Base-by-base conservation (phyloP, 2,888 invertebrate genomes). In the Chelonus formosanus region DNA sequence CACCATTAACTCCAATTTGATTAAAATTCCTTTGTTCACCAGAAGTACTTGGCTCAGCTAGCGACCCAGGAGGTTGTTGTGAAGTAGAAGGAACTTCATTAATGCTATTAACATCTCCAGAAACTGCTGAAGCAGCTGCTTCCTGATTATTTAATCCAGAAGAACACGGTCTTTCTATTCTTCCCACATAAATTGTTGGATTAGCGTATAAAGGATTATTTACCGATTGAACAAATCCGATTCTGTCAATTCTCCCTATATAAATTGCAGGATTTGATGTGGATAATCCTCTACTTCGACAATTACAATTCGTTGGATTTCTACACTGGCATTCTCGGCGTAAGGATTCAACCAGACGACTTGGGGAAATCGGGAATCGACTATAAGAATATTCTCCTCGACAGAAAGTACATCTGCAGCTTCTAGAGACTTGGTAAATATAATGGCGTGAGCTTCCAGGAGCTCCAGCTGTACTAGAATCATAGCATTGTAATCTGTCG, bases 1-100 rank as follows among this genome's bases (percentile, higher is more conserved):
- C 5, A 32, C 32, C 52, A 31, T 71, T 71, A 4, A 53, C 62
- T 4, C 67, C 60, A 32, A 61, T 68, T 40, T 73, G 73, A 53
- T 73, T 78, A 54, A 78, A 54, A 40, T 40, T 40, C 40, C 44
- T 82, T 76, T 74, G 56, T 8, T 56, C 56, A 5, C 6, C 3
- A 34, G 81, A 81, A 80, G 84, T 79, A 80, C 85, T 80, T 81
- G 86, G 65, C 83, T 83, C 79, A 82, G 82, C 81, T 85, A 84
- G 72, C 80, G 77, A 71, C 76, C 44, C 47, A 3, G 45, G 8
- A 75, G 70, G 76, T 76, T 71, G 76, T 72, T 74, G 79, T 64
- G 59, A 70, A 67, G 76, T 69, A 8, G 71, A 48, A n/a, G 54
- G 64, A 58, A 45, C 60, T n/a, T 35, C 31, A 48, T 54, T 48